Conservation (phyloP, 2,797 vertebrate species). For the Delichon dasypus region DNA sequence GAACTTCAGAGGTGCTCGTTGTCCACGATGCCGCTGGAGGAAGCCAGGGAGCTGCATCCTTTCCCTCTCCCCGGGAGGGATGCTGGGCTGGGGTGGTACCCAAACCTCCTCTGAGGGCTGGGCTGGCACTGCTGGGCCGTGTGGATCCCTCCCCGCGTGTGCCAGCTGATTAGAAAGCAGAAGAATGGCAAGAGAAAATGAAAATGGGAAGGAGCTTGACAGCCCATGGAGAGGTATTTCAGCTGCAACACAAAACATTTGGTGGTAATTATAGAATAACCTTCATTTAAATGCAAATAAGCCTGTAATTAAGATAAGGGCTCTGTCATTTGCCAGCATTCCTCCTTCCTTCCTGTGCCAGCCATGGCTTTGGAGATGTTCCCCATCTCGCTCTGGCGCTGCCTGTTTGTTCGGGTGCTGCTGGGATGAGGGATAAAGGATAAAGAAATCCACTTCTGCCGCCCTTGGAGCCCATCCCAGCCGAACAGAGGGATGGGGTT, state of each 20-base stretch:
- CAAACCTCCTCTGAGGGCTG: not conserved
- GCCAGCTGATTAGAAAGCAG: constrained; percentile 73
- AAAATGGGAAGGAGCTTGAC: constrained; percentile 77
- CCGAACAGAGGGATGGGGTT: not conserved
- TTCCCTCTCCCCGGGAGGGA: not conserved
- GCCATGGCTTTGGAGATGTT: constrained; percentile 67
- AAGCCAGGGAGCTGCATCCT: not conserved
- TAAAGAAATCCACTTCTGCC: constrained; percentile 11
- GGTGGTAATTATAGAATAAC: constrained; percentile 82
- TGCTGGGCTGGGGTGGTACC: not conserved
- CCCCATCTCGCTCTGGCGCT: constrained; percentile 62
- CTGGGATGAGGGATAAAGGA: not conserved
- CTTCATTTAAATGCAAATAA: constrained; percentile 86
- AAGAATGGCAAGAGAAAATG: constrained; percentile 76
- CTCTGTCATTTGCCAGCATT: constrained; percentile 76
- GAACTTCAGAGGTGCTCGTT: not conserved
- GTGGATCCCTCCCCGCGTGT: constrained; percentile 24
- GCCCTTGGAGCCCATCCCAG: constrained; percentile 44
- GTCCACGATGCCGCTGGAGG: rapidly evolving
- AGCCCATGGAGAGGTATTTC: constrained; percentile 81
- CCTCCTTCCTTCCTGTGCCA: constrained; percentile 47
- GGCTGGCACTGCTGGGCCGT: constrained; percentile 15
- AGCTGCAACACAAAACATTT: constrained; percentile 80
- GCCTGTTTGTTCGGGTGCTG: constrained; percentile 50
- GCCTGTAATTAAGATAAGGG: constrained; percentile 84